Evolutionary conservation across 2,888 invertebrate species (phyloP).

Genomic region (Sinodicranocentrus sp.): DNA sequence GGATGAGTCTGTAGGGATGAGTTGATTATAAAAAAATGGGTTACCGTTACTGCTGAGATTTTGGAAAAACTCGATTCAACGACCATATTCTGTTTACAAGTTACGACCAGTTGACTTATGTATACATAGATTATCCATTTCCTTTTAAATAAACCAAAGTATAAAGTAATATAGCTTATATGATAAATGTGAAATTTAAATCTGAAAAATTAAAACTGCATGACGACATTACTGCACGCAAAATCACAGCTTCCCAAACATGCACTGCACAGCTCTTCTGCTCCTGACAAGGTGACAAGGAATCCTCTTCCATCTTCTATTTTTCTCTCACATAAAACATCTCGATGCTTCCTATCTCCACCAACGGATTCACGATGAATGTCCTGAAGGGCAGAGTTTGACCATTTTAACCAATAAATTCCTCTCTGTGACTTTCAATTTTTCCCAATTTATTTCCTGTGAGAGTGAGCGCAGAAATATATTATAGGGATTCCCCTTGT

Average conservation of each 20-base stretch:
- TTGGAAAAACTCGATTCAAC: background rate
- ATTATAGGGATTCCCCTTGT: background rate
- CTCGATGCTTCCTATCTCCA: background rate
- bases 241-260: too few species aligned
- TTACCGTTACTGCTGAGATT: background rate
- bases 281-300: slow-evolving; percentile 13
- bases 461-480: slow-evolving; percentile 9
- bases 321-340: slow-evolving; percentile 7
- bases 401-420: slow-evolving; percentile 58
- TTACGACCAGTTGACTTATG: too few species aligned
- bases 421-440: slow-evolving; percentile 61
- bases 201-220: background rate
- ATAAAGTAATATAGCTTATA: background rate
- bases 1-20: background rate
- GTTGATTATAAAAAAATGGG: background rate
- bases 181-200: background rate
- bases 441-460: slow-evolving; percentile 59
- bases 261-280: slow-evolving; percentile 25
- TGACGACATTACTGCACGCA: too few species aligned
- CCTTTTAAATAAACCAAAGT: background rate
- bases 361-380: slow-evolving; percentile 38
- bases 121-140: background rate
- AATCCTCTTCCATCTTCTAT: slow-evolving; percentile 5
- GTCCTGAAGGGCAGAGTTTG: slow-evolving; percentile 53
- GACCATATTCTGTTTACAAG: too few species aligned